These are phyloP conservation scores for Masticophis lateralis DNA, from an alignment of 2,797 vertebrate species.

Conservation along the genomic window DNA sequence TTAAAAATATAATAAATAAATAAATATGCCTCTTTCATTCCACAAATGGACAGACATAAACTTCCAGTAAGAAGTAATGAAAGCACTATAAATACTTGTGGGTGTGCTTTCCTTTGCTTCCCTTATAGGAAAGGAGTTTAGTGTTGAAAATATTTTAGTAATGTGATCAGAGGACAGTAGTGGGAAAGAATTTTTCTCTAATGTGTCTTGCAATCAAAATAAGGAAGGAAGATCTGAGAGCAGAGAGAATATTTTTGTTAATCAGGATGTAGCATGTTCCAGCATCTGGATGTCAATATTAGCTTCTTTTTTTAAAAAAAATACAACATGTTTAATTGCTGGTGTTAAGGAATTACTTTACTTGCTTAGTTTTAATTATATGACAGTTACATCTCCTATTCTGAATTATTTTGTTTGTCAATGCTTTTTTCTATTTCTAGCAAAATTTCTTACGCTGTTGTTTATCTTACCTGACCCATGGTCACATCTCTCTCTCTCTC, in stretches of 20 bases:
- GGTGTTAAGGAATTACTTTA: conserved; percentile 47
- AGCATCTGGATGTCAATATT: conserved; percentile 69
- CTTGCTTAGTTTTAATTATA: conserved; percentile 61
- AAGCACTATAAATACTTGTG: conserved; percentile 75
- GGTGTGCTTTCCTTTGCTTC: conserved; percentile 70
- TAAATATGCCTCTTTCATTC: conserved; percentile 28
- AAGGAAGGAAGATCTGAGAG: conserved; percentile 69
- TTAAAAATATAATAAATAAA: not conserved
- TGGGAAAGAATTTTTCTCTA: conserved; percentile 73
- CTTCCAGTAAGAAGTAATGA: conserved; percentile 73
- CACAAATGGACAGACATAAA: conserved; percentile 51
- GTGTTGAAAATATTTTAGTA: conserved; percentile 71
- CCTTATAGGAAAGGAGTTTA: conserved; percentile 73
- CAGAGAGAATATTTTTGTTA: conserved; percentile 58
- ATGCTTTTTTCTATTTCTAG: conserved; percentile 54
- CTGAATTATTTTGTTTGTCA: conserved; percentile 49
- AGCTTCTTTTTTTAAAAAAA: conserved; percentile 47
- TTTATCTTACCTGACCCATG: conserved; percentile 70
- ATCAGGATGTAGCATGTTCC: conserved; percentile 62
- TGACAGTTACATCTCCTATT: conserved; percentile 64
- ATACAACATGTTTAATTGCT: not conserved
- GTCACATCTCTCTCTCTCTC: conserved; percentile 44
- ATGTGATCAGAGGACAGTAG: conserved; percentile 76
- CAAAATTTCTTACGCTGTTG: conserved; percentile 58
- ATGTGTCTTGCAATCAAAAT: conserved; percentile 67